Base-by-base conservation (phyloP, 53 echinoderm and acorn worm genomes). In the Paelopatides confundens region DNA sequence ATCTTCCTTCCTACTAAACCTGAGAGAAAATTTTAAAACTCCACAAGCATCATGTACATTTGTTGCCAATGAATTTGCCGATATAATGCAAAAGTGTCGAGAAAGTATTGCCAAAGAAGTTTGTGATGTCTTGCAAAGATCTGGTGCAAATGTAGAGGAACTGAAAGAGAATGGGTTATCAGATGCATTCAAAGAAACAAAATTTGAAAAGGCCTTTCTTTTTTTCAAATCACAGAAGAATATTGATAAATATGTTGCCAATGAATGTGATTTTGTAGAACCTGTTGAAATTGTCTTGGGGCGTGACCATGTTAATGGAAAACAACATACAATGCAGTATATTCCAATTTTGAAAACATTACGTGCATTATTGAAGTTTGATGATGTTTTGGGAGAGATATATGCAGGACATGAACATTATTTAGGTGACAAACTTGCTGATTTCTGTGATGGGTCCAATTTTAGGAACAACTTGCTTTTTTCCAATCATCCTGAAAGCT, bases 381-480 rank as follows among this genome's bases (percentile, higher is more conserved):
- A 76, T 76, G 76, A 39, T 76, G 68, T 67, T 4, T 14, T 67
- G 5, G 68, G 28, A 33, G 68, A 67, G 26, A 28, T 17, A 24
- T 27, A 33, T 31, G 68, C 31, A 3, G 35, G 82, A n/a, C 82
- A 82, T 62, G 36, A 17, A 34, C 1, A 4, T 21, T 3, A 46
- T 46, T 2, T 5, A n/a, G 47, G n/a, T 43, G 27, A 48, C 46
- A 40, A 76, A 76, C 2, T 77, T 6, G 10, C 0, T 0, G 82
- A 82, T 33, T 82, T 62, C 13, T 82, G 82, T 82, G 82, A 82
- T 82, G 63, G 82, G 0, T 58, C 26, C 23, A 82, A 82, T 54
- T 82, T 62, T 28, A 33, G 17, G 4, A 9, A 8, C 18, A 82
- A 58, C 18, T 10, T 58, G 1, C 28, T 82, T 17, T 82, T 82